These are phyloP conservation scores for Heliconius ismenius DNA, from an alignment of 2,888 invertebrate genomes.

Conservation along the genomic window DNA sequence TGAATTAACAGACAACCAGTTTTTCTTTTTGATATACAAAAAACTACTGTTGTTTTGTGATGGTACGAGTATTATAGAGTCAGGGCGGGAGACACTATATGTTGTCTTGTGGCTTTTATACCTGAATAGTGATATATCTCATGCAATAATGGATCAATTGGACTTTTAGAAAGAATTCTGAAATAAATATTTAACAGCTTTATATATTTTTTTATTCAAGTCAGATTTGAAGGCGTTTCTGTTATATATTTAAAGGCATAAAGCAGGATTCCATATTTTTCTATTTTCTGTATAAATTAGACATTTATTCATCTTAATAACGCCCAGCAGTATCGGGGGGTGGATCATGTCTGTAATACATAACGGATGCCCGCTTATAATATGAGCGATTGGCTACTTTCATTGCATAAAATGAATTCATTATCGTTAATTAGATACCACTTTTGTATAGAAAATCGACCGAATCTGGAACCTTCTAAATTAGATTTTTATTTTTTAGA, in stretches of 20 bases:
- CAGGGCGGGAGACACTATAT: neutral
- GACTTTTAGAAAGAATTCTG: neutral
- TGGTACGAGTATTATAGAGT: neutral
- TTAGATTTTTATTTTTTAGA: neutral
- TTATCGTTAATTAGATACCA: neutral
- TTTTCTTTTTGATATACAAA: too few relatives aligned
- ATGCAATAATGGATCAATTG: neutral
- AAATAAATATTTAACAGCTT: neutral
- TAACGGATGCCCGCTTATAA: constrained; percentile 13
- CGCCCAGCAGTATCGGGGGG: neutral
- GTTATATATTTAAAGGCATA: neutral
- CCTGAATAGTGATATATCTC: neutral
- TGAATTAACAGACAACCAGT: too few relatives aligned
- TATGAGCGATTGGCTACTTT: constrained; percentile 17
- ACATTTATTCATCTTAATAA: constrained; percentile 11
- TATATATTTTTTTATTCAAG: neutral
- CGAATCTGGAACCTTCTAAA: neutral
- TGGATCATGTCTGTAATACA: constrained; percentile 10
- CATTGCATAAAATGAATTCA: constrained; percentile 17
- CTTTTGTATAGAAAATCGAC: neutral
- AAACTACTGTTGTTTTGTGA: neutral
- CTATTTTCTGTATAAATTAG: constrained; percentile 7
- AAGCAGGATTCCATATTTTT: neutral
- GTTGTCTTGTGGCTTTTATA: neutral
- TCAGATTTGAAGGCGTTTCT: neutral